Conservation (phyloP, 2,797 vertebrate genomes). For the Knipowitschia caucasica region DNA sequence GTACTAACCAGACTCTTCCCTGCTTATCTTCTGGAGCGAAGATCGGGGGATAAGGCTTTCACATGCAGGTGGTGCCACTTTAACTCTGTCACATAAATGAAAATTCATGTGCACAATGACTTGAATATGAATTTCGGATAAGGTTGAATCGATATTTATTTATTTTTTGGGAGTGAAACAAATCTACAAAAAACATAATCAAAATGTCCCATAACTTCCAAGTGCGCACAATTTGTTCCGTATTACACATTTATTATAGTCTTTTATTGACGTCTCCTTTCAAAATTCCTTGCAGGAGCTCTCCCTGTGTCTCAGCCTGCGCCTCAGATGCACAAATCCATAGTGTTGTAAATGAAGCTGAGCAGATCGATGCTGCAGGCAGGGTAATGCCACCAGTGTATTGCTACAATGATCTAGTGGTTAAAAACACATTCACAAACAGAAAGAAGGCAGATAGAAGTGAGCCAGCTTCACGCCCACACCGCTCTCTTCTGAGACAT, state of each 20-base stretch:
- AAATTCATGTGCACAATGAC: too few relatives aligned
- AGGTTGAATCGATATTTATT: too few relatives aligned
- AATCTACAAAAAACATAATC: too few relatives aligned
- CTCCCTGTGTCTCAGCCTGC: conserved; percentile 50
- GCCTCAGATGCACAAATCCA: conserved; percentile 68
- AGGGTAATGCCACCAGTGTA: conserved; percentile 67
- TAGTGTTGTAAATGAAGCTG: conserved; percentile 74
- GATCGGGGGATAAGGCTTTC: too few relatives aligned
- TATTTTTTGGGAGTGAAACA: too few relatives aligned
- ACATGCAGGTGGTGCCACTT: too few relatives aligned
- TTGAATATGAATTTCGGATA: too few relatives aligned
- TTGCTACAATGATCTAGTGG: conserved; percentile 75
- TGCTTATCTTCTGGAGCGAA: too few relatives aligned
- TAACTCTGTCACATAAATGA: too few relatives aligned
- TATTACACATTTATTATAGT: conserved; percentile 8
- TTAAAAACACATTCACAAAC: conserved; percentile 74
- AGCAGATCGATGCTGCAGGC: conserved; percentile 70
- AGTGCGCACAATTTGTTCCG: conserved; percentile 20
- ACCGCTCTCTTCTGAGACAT: conserved; percentile 66
- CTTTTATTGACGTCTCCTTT: conserved; percentile 21
- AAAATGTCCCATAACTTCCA: conserved; percentile 20
- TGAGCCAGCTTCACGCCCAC: conserved; percentile 69
- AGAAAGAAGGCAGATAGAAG: conserved; percentile 61
- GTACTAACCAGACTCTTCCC: too few relatives aligned
- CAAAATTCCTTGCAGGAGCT: conserved; percentile 33